These are phyloP conservation scores for Papio anubis DNA, from an alignment of 2,113 vertebrate genomes.

Conservation along the genomic window DNA sequence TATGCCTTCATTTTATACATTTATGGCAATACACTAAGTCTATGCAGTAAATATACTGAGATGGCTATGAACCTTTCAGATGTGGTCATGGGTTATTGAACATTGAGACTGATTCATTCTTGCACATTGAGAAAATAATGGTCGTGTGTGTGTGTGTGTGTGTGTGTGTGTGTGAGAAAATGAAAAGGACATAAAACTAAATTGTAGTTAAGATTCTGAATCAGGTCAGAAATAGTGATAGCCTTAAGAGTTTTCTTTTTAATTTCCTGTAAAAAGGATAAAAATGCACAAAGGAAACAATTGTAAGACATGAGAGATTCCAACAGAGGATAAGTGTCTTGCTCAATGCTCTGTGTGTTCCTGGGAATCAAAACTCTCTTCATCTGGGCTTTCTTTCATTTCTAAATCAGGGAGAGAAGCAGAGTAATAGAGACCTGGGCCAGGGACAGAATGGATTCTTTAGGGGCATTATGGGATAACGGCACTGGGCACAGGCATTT, in stretches of 20 bases:
- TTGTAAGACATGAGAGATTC: background rate
- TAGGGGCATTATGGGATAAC: background rate
- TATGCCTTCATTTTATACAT: conserved; percentile 69
- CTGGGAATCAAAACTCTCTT: background rate
- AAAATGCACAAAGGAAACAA: conserved; percentile 49
- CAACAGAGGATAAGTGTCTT: background rate
- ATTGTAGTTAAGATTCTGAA: conserved; percentile 24
- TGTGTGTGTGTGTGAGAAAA: background rate
- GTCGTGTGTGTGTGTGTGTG: background rate
- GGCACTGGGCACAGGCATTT: background rate
- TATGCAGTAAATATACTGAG: conserved; percentile 66
- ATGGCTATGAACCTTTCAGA: conserved; percentile 69
- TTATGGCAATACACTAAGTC: conserved; percentile 53
- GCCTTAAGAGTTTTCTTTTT: conserved; percentile 22
- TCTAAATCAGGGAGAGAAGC: background rate
- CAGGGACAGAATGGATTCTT: background rate
- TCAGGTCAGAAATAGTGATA: conserved; percentile 6
- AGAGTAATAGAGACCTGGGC: background rate
- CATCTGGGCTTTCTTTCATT: background rate
- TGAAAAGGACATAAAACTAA: conserved; percentile 34
- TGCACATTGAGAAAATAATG: conserved; percentile 48
- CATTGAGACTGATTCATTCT: conserved; percentile 38
- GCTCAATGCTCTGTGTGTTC: conserved; percentile 1
- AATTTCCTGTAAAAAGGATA: conserved; percentile 46
- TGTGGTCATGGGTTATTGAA: conserved; percentile 51